Evolutionary conservation across 2,113 vertebrate genomes (phyloP).

Genomic region (Peromyscus californicus): DNA sequence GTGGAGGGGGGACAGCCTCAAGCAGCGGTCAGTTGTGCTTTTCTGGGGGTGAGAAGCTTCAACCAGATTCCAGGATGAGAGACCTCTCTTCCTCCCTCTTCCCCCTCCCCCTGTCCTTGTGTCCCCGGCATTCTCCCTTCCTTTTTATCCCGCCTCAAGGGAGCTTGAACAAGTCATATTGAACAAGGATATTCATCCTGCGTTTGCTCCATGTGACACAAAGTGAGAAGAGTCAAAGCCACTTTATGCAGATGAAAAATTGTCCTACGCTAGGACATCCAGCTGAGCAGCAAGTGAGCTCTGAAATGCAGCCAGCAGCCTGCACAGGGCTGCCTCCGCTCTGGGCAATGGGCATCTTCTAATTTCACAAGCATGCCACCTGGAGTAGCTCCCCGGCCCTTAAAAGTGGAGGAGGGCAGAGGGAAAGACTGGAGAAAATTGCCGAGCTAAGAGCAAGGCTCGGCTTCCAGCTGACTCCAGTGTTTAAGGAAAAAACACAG

Average conservation of each 20-base stretch:
- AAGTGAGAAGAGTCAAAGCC: background rate
- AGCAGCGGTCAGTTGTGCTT: background rate
- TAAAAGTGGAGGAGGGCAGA: background rate
- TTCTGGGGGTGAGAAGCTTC: background rate
- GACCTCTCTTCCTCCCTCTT: background rate
- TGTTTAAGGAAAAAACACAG: background rate
- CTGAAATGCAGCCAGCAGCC: background rate
- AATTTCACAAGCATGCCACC: background rate
- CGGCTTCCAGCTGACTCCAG: background rate
- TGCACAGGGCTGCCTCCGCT: background rate
- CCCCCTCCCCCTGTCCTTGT: background rate
- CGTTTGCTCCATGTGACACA: background rate
- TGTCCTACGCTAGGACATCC: background rate
- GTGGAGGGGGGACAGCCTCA: background rate
- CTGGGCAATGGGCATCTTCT: background rate
- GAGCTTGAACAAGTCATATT: background rate
- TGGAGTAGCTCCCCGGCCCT: background rate
- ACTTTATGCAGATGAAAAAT: rapidly evolving
- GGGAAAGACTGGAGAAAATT: background rate
- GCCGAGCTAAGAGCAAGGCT: background rate
- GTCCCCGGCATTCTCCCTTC: background rate
- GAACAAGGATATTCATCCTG: background rate
- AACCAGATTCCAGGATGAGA: background rate
- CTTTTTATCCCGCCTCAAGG: background rate
- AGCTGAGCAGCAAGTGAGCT: background rate